Evolutionary conservation across 2,888 invertebrate species (phyloP).

Genomic region (Caenorhabditis panamensis): DNA sequence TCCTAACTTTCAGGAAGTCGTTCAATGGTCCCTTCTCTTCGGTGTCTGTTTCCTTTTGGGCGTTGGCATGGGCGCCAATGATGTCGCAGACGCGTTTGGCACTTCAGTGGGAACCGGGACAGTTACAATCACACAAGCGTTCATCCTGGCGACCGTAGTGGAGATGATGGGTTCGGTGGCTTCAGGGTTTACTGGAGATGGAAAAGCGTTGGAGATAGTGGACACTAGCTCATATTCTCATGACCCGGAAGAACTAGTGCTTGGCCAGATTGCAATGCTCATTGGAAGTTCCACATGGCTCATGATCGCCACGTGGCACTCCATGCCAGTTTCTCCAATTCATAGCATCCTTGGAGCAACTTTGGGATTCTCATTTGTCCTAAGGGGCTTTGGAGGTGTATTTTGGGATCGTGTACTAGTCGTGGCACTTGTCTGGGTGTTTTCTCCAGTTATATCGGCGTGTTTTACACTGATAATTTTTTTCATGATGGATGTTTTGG

Average conservation of each 20-base stretch:
- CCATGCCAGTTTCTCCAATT: conserved; percentile 97
- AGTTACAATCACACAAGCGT: conserved; percentile 89
- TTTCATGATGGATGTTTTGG: conserved; percentile 82
- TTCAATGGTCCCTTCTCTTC: conserved; percentile 60
- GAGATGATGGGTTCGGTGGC: conserved; percentile 95
- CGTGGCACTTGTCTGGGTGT: conserved; percentile 88
- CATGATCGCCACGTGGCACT: conserved; percentile 92
- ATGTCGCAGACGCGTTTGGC: conserved; percentile 98
- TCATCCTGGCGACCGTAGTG: conserved; percentile 94
- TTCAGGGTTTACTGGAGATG: conserved; percentile 86
- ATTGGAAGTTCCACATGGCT: conserved; percentile 90
- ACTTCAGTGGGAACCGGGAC: conserved; percentile 84
- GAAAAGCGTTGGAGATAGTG: conserved; percentile 85
- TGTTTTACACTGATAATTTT: conserved; percentile 86
- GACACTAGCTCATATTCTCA: conserved; percentile 90
- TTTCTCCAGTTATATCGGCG: conserved; percentile 94
- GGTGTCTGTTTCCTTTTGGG: conserved; percentile 56
- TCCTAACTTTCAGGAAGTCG: conserved; percentile 51
- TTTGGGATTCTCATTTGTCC: conserved; percentile 94
- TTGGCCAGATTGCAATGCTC: conserved; percentile 92
- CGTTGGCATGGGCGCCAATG: conserved; percentile 94
- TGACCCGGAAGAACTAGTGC: conserved; percentile 89
- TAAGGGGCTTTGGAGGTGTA: conserved; percentile 89
- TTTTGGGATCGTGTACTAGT: conserved; percentile 85
- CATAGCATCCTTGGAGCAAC: conserved; percentile 98